Evolutionary conservation across 2,113 vertebrate species (phyloP).

Genomic region (Caracal caracal): DNA sequence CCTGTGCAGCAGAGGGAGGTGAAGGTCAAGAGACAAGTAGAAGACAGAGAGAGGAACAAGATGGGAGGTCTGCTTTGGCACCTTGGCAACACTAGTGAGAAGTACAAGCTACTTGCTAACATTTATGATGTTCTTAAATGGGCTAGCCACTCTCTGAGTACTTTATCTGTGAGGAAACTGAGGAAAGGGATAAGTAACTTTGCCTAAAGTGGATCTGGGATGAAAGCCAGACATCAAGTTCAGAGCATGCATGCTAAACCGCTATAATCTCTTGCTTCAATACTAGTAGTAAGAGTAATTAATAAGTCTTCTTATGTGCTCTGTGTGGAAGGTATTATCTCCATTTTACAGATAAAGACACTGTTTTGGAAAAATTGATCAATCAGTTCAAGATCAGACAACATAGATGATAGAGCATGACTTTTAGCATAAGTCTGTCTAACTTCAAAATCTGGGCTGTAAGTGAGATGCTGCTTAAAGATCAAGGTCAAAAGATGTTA

Average conservation of each 20-base stretch:
- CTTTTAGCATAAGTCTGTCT: neutral
- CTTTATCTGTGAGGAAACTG: neutral
- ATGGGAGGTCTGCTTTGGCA: neutral
- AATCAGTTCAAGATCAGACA: neutral
- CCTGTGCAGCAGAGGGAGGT: neutral
- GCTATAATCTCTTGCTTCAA: neutral
- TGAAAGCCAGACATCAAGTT: neutral
- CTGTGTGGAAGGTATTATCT: neutral
- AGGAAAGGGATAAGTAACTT: neutral
- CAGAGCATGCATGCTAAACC: neutral
- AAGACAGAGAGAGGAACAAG: neutral
- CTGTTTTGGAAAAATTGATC: neutral
- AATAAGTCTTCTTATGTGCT: neutral
- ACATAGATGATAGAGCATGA: neutral
- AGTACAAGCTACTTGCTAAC: neutral
- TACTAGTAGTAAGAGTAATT: neutral
- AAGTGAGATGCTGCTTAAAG: neutral
- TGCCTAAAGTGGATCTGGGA: neutral
- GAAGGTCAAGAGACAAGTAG: neutral
- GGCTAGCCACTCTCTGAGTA: neutral
- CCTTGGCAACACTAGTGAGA: neutral
- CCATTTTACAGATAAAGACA: neutral
- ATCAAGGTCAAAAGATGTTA: neutral
- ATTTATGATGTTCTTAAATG: neutral
- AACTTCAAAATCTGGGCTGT: constrained; percentile 10